phyloP scores from a whole-genome alignment of 1,140 invertebrate genomes.

The Bradynema listronoti region DNA sequence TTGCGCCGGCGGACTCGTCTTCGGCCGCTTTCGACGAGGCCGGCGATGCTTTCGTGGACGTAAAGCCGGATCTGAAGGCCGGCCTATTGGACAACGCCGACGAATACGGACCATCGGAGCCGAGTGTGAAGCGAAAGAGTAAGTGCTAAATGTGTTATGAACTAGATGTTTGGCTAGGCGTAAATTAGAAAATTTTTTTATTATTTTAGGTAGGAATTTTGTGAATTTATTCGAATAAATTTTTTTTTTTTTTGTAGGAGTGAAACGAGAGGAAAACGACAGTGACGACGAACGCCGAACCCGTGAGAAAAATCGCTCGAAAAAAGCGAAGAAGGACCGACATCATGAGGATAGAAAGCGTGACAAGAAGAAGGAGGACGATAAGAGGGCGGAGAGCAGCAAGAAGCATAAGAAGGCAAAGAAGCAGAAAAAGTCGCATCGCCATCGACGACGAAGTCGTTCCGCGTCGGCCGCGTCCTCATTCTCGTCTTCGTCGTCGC shows the following conservation, averaged over 20 bases:
- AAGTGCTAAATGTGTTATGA: constrained; percentile 23
- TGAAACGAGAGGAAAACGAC: background rate
- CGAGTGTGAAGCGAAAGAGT: constrained; percentile 8
- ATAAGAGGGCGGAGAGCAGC: constrained; percentile 13
- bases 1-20: background rate
- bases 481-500: no score
- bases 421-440: constrained; percentile 19
- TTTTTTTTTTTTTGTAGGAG: background rate
- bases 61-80: background rate
- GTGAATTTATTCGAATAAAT: constrained; percentile 36
- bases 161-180: constrained; percentile 4
- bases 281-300: constrained; percentile 34
- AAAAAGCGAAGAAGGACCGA: constrained; percentile 13
- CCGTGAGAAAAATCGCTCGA: constrained; percentile 15
- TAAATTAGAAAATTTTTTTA: constrained; percentile 41
- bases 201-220: constrained; percentile 31
- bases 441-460: constrained; percentile 1
- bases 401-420: constrained; percentile 34
- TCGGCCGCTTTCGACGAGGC: background rate
- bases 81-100: background rate
- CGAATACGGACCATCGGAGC: background rate
- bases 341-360: constrained; percentile 34
- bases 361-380: constrained; percentile 24
- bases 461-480: no score
- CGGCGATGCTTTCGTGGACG: background rate